Base-by-base conservation (phyloP, 2,113 vertebrate genomes). In the Rousettus leschenaultii region DNA sequence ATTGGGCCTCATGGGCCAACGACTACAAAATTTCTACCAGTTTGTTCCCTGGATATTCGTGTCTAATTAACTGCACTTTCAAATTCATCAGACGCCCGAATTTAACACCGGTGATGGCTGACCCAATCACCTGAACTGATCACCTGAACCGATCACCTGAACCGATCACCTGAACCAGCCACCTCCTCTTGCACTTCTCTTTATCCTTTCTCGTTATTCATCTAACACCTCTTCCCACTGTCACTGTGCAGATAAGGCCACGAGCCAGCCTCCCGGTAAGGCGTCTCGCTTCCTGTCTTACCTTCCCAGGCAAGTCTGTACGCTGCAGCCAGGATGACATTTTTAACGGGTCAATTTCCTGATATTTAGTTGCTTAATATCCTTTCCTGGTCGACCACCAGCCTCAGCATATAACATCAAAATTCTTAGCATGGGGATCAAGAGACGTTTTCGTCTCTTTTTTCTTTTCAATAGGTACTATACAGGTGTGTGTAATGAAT, bases 161-260 rank as follows among this genome's bases (percentile, higher is more conserved):
- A n/a, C n/a, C n/a, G n/a, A n/a, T n/a, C n/a, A n/a, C n/a, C n/a
- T n/a, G n/a, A n/a, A n/a, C n/a, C n/a, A 43, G 10, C 9, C 7
- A 30, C n/a, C 13, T 75, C 19, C 18, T 70, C 6, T 21, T 28
- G 4, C 53, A 15, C 5, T 0, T 79, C 28, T 53, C 1, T 0
- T 55, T 26, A 1, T 48, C 12, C 7, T 70, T 21, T 70, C 33
- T 85, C 19, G 77, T 1, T 3, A 14, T 80, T 43, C 43, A 5
- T 30, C 53, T 33, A 2, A 51, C 48, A 15, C 30, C 51, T 48
- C 2, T 35, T 7, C 38, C 15, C 14, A 38, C 7, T 63, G 18
- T 8, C 13, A 16, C 6, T 40, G 6, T 55, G 57, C 33, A 4
- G 21, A 15, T 9, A 55, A 9, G 19, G n/a, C 24, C n/a, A 13